phyloP scores from a whole-genome alignment of 2,888 invertebrate species.

The Aspidiotus rigidus region DNA sequence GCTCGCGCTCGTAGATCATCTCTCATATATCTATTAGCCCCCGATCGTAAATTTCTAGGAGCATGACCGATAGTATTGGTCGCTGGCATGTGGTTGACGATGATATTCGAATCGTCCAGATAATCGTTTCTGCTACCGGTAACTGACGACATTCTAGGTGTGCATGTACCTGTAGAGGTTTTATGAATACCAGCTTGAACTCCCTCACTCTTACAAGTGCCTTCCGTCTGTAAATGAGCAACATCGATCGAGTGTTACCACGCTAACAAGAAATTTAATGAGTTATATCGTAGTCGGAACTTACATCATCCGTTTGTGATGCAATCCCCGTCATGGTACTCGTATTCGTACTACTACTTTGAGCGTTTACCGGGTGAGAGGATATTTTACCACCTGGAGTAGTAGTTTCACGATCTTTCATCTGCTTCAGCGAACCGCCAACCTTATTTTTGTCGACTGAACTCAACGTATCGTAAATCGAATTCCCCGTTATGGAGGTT shows the following conservation, averaged over 20 bases:
- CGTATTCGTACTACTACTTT: constrained; percentile 35
- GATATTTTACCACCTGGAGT: constrained; percentile 39
- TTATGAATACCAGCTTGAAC: constrained; percentile 45
- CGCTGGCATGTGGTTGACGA: constrained; percentile 12
- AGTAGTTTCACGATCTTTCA: constrained; percentile 40
- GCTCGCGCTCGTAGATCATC: constrained; percentile 22
- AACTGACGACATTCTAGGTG: constrained; percentile 38
- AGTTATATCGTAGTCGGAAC: neutral
- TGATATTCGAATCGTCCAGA: constrained; percentile 18
- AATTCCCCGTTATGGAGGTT: constrained; percentile 76
- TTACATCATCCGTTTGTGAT: constrained; percentile 40
- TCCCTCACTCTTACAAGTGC: constrained; percentile 61
- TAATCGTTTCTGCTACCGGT: constrained; percentile 15
- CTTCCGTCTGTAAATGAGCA: constrained; percentile 44
- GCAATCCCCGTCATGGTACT: constrained; percentile 38
- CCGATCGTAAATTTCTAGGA: constrained; percentile 16
- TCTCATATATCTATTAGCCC: constrained; percentile 20
- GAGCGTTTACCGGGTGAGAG: constrained; percentile 29
- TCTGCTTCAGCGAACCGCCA: constrained; percentile 34
- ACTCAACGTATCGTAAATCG: constrained; percentile 74
- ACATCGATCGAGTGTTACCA: neutral
- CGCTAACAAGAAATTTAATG: too few species aligned
- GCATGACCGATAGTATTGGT: constrained; percentile 9
- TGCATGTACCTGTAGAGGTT: constrained; percentile 40
- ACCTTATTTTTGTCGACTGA: constrained; percentile 39